A percentile compares a stretch with the other conserved stretches of the same genome.
These are phyloP conservation scores for Neuroscelio doddi DNA, from an alignment of 2,888 invertebrate genomes.

Conservation along the genomic window DNA sequence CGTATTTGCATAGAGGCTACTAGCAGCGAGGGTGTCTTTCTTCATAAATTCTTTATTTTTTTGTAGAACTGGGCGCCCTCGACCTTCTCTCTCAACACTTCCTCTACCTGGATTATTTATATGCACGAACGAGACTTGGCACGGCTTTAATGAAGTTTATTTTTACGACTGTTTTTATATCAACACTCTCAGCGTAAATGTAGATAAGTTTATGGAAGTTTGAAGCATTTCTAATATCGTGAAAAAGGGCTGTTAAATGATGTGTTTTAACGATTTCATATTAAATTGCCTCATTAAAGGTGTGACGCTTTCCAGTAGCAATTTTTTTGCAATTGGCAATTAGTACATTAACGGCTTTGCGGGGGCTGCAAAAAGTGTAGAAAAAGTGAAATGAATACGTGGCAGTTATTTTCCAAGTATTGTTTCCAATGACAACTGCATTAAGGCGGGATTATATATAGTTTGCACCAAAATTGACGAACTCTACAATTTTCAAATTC, in stretches of 20 bases:
- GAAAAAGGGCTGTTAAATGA: slow-evolving; percentile 24
- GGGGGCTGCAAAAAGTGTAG: too few species aligned
- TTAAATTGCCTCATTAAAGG: slow-evolving; percentile 25
- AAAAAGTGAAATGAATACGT: too few species aligned
- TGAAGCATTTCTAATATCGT: slow-evolving; percentile 21
- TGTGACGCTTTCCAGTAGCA: slow-evolving; percentile 10
- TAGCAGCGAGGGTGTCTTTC: slow-evolving; percentile 35
- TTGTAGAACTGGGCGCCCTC: slow-evolving; percentile 39
- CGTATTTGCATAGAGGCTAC: slow-evolving; percentile 60
- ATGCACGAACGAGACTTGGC: slow-evolving; percentile 12
- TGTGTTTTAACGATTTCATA: slow-evolving; percentile 34
- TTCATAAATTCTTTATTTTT: slow-evolving; percentile 55
- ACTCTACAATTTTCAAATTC: too few species aligned
- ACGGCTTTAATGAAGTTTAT: slow-evolving; percentile 34
- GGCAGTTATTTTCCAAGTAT: too few species aligned
- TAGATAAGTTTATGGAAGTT: slow-evolving; percentile 34
- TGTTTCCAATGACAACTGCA: too few species aligned
- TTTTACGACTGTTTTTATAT: slow-evolving; percentile 22
- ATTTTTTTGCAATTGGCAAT: slow-evolving; percentile 48
- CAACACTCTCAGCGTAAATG: slow-evolving; percentile 23
- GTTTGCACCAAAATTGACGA: too few species aligned
- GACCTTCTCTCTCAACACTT: slow-evolving; percentile 31
- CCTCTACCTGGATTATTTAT: slow-evolving; percentile 26
- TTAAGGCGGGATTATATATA: too few species aligned
- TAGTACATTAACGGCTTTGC: slow-evolving; percentile 24